Percentiles rank a stretch among this genome's conserved stretches.
These are phyloP conservation scores for Andrena bicolor DNA, from an alignment of 2,888 invertebrate species.

Conservation along the genomic window DNA sequence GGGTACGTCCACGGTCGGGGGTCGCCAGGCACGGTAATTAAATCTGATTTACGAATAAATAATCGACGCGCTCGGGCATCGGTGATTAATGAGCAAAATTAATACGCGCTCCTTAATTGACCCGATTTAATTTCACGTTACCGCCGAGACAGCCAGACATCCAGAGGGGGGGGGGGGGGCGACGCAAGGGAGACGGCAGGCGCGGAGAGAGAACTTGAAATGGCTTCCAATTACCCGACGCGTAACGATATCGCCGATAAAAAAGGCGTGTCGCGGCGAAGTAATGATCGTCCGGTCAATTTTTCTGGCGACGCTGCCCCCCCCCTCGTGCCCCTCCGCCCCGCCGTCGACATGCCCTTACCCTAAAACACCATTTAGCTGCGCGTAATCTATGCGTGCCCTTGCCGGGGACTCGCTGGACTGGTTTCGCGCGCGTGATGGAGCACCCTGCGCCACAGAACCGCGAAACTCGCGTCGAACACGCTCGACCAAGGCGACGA, in stretches of 20 bases:
- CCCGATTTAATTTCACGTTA: constrained; percentile 62
- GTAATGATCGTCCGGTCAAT: constrained; percentile 52
- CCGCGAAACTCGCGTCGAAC: constrained; percentile 20
- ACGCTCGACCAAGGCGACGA: constrained; percentile 9
- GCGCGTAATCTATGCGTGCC: constrained; percentile 51
- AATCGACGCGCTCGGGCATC: constrained; percentile 46
- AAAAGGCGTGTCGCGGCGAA: constrained; percentile 44
- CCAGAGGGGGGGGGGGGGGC: not conserved
- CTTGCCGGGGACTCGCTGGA: constrained; percentile 44
- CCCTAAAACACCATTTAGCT: constrained; percentile 49
- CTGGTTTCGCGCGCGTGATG: constrained; percentile 45
- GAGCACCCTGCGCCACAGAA: not conserved
- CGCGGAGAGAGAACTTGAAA: constrained; percentile 37
- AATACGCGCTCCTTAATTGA: constrained; percentile 60
- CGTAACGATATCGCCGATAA: constrained; percentile 57
- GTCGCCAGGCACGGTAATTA: constrained; percentile 45
- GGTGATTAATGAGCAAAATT: constrained; percentile 57
- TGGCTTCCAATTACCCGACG: constrained; percentile 56
- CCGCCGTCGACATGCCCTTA: constrained; percentile 34
- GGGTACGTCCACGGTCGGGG: constrained; percentile 25
- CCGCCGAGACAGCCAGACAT: constrained; percentile 36
- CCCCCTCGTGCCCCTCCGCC: constrained; percentile 11
- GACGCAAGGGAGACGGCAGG: not conserved
- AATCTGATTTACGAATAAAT: constrained; percentile 63
- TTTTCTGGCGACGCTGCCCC: constrained; percentile 31